Base-by-base conservation (phyloP, 2,113 vertebrate genomes). In the Heterocephalus glaber region DNA sequence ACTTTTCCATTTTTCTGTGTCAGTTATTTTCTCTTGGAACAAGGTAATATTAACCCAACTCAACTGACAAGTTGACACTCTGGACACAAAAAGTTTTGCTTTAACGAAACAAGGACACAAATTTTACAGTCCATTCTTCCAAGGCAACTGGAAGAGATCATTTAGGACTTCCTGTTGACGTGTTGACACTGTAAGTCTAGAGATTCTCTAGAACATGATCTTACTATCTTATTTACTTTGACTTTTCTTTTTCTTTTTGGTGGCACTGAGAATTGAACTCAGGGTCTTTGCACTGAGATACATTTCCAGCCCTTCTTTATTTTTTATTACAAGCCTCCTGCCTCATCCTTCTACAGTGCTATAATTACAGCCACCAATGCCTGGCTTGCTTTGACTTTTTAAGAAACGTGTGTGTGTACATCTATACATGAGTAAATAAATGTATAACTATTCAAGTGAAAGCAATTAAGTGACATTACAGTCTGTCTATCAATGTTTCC, bases 21-120 rank as follows among this genome's bases (percentile, higher is more conserved):
- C 33, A 63, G 26, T 82, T 70, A 58, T 95, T 95, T 86, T 20
- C 79, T 91, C 24, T 74, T 38, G 44, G 30, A 94, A 88, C 92
- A 61, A 79, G 54, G 33, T 41, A 7, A 77, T 80, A 92, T 79
- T 90, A 88, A 91, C 70, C n/a, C n/a, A 96, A 56, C 35, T 60
- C 35, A 33, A 35, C 79, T 26, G 58, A 47, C 47, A 60, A 58
- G 24, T 77, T 63, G 8, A 24, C 70, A 35, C 92, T 33, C 22
- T 24, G 79, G 11, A 60, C 54, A 86, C 61, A 30, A 24, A 44
- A 86, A 77, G 30, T 60, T 84, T 92, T 90, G 52, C 82, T 87
- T 63, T 94, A 88, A 84, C 22, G n/a, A 90, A 87, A 33, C 16
- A 82, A 58, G 8, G 13, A 9, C 86, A 60, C 20, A 77, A 3